Conservation (phyloP, 2,888 invertebrate genomes). For the Atrina japonica region DNA sequence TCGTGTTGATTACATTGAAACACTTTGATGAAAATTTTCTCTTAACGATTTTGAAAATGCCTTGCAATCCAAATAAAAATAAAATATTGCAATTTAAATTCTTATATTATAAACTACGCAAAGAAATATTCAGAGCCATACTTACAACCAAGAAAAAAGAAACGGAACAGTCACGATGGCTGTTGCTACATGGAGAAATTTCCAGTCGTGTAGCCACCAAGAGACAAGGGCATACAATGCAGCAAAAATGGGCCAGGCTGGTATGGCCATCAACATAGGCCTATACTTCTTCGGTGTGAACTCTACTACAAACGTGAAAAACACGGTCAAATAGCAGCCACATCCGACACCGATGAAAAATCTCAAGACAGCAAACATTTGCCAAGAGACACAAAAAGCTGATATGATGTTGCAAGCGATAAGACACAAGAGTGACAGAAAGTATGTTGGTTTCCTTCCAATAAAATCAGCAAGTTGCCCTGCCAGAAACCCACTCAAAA, state of each 20-base stretch:
- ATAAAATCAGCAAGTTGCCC: constrained; percentile 60
- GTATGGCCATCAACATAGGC: constrained; percentile 50
- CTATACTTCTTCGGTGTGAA: constrained; percentile 55
- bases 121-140: neutral
- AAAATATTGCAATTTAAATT: too few species aligned
- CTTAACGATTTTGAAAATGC: too few species aligned
- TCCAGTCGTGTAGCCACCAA: constrained; percentile 55
- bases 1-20: too few species aligned
- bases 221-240: constrained; percentile 49
- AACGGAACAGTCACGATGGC: constrained; percentile 47
- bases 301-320: constrained; percentile 54
- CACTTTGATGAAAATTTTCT: too few species aligned
- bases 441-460: constrained; percentile 56
- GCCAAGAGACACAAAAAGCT: constrained; percentile 54
- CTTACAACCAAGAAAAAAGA: constrained; percentile 55
- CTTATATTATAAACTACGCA: too few species aligned
- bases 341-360: constrained; percentile 51
- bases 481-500: constrained; percentile 53
- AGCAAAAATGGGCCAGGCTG: constrained; percentile 53
- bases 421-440: constrained; percentile 44
- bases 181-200: constrained; percentile 49
- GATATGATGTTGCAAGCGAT: constrained; percentile 43
- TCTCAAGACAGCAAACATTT: constrained; percentile 52
- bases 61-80: too few species aligned
- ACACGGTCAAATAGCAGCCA: constrained; percentile 57